A percentile compares a stretch with the other conserved stretches of the same genome.
Evolutionary conservation across 2,113 vertebrate species (phyloP).

Genomic region (Pipra filicauda): DNA sequence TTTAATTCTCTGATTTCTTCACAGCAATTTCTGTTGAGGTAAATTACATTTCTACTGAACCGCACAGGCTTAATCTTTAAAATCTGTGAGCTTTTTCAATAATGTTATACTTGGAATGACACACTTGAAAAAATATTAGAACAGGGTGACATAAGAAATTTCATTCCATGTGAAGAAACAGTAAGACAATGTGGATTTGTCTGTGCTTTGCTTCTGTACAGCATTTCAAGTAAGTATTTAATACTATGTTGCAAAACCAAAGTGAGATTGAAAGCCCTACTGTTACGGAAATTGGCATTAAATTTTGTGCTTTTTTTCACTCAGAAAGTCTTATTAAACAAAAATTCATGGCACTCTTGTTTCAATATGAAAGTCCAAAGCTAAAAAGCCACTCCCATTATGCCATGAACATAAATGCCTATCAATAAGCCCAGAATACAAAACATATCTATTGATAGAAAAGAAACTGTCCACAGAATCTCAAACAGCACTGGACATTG

Average conservation of each 20-base stretch:
- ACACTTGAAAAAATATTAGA: neutral
- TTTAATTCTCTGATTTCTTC: neutral
- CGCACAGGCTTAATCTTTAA: neutral
- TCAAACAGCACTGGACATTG: neutral
- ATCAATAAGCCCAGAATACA: neutral
- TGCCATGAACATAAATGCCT: neutral
- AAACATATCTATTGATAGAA: neutral
- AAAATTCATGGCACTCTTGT: neutral
- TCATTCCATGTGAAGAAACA: neutral
- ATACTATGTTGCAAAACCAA: neutral
- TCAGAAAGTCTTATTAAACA: neutral
- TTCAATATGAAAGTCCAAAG: neutral
- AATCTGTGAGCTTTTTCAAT: neutral
- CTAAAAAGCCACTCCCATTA: neutral
- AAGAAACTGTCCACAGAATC: neutral
- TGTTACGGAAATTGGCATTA: neutral
- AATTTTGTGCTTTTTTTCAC: neutral
- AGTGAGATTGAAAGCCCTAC: neutral
- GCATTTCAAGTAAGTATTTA: neutral
- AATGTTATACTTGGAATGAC: neutral
- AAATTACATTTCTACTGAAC: slow-evolving; percentile 15
- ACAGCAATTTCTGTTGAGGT: neutral
- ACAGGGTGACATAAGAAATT: neutral
- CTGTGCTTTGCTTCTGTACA: neutral
- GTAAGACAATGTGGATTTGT: neutral